phyloP scores from a whole-genome alignment of 2,888 invertebrate genomes.

The Eupsilia transversa region DNA sequence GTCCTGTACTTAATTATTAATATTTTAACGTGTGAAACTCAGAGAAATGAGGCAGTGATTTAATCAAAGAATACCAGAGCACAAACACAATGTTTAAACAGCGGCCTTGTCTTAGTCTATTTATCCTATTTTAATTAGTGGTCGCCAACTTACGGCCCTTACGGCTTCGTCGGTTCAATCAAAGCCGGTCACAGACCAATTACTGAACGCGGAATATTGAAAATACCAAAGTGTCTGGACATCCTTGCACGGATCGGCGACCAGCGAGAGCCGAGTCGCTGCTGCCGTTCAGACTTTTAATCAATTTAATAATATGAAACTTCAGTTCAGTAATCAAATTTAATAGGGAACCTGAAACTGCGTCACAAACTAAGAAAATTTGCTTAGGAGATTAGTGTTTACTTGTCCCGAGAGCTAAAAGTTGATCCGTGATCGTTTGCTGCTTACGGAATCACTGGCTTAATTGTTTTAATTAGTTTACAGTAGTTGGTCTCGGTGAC shows the following conservation, averaged over 20 bases:
- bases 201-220: slow-evolving; percentile 7
- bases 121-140: slow-evolving; percentile 40
- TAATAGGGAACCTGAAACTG: slow-evolving; percentile 21
- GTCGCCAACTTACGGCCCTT: neutral
- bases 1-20: neutral
- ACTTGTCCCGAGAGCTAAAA: slow-evolving; percentile 29
- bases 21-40: slow-evolving; percentile 1
- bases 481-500: slow-evolving; percentile 13
- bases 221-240: neutral
- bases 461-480: slow-evolving; percentile 51
- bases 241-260: neutral
- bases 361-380: slow-evolving; percentile 32
- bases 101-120: neutral
- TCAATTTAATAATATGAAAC: slow-evolving; percentile 33
- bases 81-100: neutral
- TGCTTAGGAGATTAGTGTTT: slow-evolving; percentile 39
- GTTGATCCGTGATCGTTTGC: slow-evolving; percentile 40
- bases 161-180: neutral
- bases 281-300: slow-evolving; percentile 10
- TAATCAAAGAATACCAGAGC: slow-evolving; percentile 2
- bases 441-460: slow-evolving; percentile 28
- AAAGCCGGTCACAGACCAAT: slow-evolving; percentile 13
- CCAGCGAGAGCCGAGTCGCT: neutral
- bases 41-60: neutral
- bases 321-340: slow-evolving; percentile 25